Conservation (phyloP, 2,797 vertebrate genomes). For the Buceros bicornis region DNA sequence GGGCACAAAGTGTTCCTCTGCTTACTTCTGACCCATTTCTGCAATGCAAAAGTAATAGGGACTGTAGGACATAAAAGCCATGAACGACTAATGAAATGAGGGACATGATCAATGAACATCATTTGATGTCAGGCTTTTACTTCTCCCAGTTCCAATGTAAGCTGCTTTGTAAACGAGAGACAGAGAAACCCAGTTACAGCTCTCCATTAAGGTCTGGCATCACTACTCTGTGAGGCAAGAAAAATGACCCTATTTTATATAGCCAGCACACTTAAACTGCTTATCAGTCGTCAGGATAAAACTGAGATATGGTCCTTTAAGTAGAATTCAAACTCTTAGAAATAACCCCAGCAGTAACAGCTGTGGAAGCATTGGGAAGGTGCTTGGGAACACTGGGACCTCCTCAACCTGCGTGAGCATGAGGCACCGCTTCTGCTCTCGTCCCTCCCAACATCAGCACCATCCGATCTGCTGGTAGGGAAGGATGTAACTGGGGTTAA, state of each 20-base stretch:
- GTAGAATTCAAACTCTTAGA: fast-evolving
- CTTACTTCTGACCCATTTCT: no score
- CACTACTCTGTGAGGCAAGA: neutral
- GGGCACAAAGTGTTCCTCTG: fast-evolving
- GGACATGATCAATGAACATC: neutral
- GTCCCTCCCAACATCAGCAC: fast-evolving
- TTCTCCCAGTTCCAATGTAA: neutral
- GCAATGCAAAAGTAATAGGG: neutral
- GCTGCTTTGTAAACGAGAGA: neutral
- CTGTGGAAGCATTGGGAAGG: fast-evolving
- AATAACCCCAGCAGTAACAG: neutral
- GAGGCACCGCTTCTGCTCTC: neutral
- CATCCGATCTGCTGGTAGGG: fast-evolving
- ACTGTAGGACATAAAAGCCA: neutral
- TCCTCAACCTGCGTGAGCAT: fast-evolving
- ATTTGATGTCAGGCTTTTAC: neutral
- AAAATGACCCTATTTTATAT: neutral
- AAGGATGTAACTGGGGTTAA: fast-evolving
- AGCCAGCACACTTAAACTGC: neutral
- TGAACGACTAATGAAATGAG: neutral
- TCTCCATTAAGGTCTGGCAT: neutral
- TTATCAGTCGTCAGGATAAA: neutral
- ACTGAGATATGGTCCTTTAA: neutral
- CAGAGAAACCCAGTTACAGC: neutral
- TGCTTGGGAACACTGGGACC: neutral